phyloP scores from a whole-genome alignment of 2,888 invertebrate species.

The Napeogenes sylphis region DNA sequence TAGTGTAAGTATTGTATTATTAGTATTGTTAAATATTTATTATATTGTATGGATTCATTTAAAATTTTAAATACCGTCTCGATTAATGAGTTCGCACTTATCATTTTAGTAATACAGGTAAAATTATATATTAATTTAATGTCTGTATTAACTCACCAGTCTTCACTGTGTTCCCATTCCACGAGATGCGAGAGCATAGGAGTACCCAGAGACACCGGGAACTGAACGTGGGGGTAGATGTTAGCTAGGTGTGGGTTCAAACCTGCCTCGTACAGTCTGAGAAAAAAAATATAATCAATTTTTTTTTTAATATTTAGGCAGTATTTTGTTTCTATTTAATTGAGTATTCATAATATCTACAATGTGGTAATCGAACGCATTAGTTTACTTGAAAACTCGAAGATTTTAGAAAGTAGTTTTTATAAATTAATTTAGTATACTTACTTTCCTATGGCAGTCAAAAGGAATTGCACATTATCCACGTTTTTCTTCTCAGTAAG shows the following conservation, averaged over 20 bases:
- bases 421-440: conserved; percentile 37
- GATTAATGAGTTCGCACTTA: too few species aligned
- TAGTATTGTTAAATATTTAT: too few species aligned
- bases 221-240: conserved; percentile 85
- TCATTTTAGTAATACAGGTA: too few species aligned
- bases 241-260: conserved; percentile 84
- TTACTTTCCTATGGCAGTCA: conserved; percentile 82
- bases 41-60: too few species aligned
- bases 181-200: conserved; percentile 89
- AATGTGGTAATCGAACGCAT: too few species aligned
- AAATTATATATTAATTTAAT: too few species aligned
- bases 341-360: too few species aligned
- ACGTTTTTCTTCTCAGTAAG: conserved; percentile 84
- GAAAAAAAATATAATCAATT: conserved; percentile 33
- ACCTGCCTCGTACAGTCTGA: conserved; percentile 86
- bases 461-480: conserved; percentile 79
- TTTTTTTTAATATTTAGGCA: too few species aligned
- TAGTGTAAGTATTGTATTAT: too few species aligned
- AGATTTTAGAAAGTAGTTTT: not conserved
- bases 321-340: too few species aligned
- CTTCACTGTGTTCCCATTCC: conserved; percentile 91
- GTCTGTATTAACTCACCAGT: conserved; percentile 72
- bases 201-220: conserved; percentile 92
- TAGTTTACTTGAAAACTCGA: too few species aligned
- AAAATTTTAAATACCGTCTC: too few species aligned